These are phyloP conservation scores for Corvus moneduloides DNA, from an alignment of 2,113 vertebrate genomes.

Conservation along the genomic window DNA sequence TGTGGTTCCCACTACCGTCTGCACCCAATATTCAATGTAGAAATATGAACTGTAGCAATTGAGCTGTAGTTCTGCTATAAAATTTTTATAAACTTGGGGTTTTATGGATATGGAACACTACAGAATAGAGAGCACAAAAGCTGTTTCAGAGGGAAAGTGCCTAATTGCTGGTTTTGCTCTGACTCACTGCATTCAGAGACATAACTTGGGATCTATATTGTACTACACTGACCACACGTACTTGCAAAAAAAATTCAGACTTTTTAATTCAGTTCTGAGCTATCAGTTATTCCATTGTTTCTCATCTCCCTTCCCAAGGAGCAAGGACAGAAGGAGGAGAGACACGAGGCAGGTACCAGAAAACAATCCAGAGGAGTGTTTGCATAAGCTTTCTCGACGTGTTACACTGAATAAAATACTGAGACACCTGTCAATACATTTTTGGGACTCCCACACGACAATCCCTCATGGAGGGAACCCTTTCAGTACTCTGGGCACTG, in stretches of 20 bases:
- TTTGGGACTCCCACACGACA: neutral
- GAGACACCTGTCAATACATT: neutral
- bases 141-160: neutral
- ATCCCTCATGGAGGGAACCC: neutral
- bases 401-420: neutral
- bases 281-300: neutral
- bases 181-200: neutral
- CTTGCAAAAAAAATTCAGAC: neutral
- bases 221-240: fast-evolving
- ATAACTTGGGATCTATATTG: neutral
- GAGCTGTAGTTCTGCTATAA: neutral
- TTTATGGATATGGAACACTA: neutral
- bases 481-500: neutral
- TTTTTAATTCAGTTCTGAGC: neutral
- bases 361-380: neutral
- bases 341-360: neutral
- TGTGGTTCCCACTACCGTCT: neutral
- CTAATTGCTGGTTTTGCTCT: neutral
- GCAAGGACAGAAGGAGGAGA: neutral
- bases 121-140: neutral
- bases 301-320: neutral
- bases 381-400: neutral
- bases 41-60: neutral
- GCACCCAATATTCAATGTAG: neutral
- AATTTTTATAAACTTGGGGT: neutral